Evolutionary conservation across 2,113 vertebrate species (phyloP).

Genomic region (Rhinolophus sinicus): DNA sequence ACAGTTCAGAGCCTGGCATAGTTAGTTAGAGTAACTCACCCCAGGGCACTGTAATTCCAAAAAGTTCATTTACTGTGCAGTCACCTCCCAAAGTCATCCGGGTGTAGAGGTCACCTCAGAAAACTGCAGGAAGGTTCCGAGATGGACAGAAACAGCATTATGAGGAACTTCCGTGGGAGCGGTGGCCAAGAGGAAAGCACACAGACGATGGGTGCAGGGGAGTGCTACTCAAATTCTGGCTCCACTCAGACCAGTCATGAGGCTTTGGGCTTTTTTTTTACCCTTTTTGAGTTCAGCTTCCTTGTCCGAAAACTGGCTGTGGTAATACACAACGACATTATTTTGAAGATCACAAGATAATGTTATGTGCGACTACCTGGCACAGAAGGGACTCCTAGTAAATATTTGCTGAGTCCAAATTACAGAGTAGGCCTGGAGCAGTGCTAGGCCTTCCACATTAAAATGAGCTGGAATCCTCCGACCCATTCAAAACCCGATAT

Average conservation of each 20-base stretch:
- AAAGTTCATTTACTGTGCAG: background rate
- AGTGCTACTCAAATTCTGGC: background rate
- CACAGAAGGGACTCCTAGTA: background rate
- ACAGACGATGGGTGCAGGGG: background rate
- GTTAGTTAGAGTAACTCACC: background rate
- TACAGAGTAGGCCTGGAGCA: background rate
- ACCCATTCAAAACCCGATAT: background rate
- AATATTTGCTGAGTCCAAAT: background rate
- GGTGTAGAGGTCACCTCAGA: background rate
- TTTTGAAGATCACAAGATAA: conserved; percentile 1
- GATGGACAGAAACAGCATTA: background rate
- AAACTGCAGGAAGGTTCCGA: background rate
- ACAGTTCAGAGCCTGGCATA: background rate
- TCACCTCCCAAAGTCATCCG: background rate
- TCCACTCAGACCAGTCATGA: background rate
- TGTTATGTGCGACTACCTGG: background rate
- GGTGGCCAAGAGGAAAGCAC: background rate
- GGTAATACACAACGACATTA: background rate
- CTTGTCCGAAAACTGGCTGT: background rate
- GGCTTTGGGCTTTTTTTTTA: background rate
- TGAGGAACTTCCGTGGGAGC: background rate
- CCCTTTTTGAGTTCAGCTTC: background rate
- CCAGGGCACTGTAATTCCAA: background rate
- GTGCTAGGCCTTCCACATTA: background rate
- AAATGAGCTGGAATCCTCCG: background rate